Base-by-base conservation (phyloP, 2,113 vertebrate species). In the Acanthochromis polyacanthus region DNA sequence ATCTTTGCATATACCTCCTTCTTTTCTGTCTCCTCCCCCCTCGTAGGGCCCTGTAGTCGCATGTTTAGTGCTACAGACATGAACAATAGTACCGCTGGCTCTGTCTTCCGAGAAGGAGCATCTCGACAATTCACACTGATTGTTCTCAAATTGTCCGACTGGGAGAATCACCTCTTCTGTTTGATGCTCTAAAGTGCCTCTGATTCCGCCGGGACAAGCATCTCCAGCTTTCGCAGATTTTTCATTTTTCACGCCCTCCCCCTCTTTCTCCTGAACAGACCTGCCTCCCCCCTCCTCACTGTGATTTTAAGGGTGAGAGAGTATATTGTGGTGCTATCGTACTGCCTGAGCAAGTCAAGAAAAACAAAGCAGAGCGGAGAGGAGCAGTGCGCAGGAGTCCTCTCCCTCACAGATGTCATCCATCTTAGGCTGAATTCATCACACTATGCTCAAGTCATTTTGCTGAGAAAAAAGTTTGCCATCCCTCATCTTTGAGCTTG, bases 91-190 rank as follows among this genome's bases (percentile, higher is more conserved):
- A 74, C 76, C 73, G 45, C 64, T 67, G 77, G 70, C 58, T 75
- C 36, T 4, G 65, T 70, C 88, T 78, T 74, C 81, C 72, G 48
- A 62, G 81, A 69, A 81, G 66, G 81, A 88, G 80, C 80, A 70
- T 61, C 86, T 83, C 38, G 60, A 92, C 91, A 91, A 86, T 92
- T 90, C 78, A 22, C 70, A 70, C 80, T 91, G 91, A 94, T 95
- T 93, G 92, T 92, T 92, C 88, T 86, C 71, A 91, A 93, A 95
- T 91, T 91, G 85, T 76, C 71, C 87, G 62, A 82, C 89, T 87
- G 86, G 86, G 83, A 91, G 89, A 88, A 87, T 93, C 89, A 79
- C 85, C 77, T 83, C 76, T 77, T 92, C 83, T 81, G 84, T 72
- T 88, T 79, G 91, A 90, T 78, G 75, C 77, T 88, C 81, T 82